Conservation (phyloP, 30 jellyfish, hydroid and myxozoan genomes). For the Hydractinia symbiolongicarpus region DNA sequence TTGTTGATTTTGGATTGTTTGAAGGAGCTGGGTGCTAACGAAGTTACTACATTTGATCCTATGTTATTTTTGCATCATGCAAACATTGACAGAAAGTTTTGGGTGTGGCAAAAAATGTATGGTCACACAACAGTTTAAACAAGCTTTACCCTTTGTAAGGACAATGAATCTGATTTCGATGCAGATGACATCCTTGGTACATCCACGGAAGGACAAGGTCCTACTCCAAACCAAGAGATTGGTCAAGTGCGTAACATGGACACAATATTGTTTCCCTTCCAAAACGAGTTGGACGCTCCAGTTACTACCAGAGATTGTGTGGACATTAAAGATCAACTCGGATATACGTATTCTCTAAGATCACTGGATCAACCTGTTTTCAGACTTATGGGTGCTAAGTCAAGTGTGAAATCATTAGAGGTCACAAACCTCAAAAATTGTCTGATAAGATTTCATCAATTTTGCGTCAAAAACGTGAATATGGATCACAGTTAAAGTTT, state of each 20-base stretch:
- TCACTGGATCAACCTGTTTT: conserved; percentile 16
- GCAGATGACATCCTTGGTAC: conserved; percentile 10
- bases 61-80: conserved; percentile 35
- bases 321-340: conserved; percentile 32
- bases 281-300: conserved; percentile 28
- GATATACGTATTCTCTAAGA: conserved; percentile 26
- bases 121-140: background rate
- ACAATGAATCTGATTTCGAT: background rate
- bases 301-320: conserved; percentile 24
- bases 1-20: no score
- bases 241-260: conserved; percentile 20
- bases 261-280: conserved; percentile 31
- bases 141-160: background rate
- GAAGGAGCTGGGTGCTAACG: conserved; percentile 49
- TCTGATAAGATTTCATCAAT: no score
- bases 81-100: conserved; percentile 36
- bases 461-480: no score
- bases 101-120: conserved; percentile 39
- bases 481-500: no score
- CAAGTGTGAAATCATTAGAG: background rate
- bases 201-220: conserved; percentile 39
- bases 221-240: conserved; percentile 32
- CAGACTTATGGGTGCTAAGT: background rate
- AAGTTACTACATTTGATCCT: conserved; percentile 41
- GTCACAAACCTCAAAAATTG: background rate